Conservation (phyloP, 2,888 invertebrate genomes). For the Diplolepis rosae region DNA sequence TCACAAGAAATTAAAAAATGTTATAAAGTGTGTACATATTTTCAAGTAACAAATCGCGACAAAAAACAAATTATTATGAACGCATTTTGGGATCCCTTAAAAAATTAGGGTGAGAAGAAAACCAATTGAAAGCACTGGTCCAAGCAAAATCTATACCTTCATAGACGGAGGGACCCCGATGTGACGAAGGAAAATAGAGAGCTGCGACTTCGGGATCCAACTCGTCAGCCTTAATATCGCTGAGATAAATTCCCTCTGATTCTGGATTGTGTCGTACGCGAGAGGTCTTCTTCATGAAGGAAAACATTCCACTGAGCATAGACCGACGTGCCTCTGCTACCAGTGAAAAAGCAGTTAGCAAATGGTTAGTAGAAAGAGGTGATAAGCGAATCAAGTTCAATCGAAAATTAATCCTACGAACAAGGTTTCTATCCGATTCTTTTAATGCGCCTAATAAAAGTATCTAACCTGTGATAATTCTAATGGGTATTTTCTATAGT, state of each 20-base stretch:
- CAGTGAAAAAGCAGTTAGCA: constrained; percentile 60
- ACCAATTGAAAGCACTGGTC: constrained; percentile 44
- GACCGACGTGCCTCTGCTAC: constrained; percentile 77
- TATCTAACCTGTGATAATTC: not conserved
- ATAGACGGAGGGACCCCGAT: constrained; percentile 65
- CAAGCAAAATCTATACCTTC: constrained; percentile 66
- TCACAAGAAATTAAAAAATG: no score
- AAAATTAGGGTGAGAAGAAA: not conserved
- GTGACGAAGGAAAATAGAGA: constrained; percentile 86
- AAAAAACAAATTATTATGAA: not conserved
- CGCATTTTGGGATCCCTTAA: constrained; percentile 10
- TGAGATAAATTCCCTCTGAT: constrained; percentile 91
- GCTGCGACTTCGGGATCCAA: constrained; percentile 95
- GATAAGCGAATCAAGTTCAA: constrained; percentile 35
- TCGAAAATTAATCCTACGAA: not conserved
- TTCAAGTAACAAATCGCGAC: not conserved
- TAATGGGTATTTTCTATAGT: not conserved
- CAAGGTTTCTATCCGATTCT: not conserved
- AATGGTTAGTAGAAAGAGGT: constrained; percentile 57
- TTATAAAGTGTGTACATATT: no score
- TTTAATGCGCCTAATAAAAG: not conserved
- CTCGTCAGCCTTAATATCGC: constrained; percentile 90
- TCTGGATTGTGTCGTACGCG: constrained; percentile 78
- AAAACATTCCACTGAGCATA: constrained; percentile 93
- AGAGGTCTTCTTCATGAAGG: constrained; percentile 88